Percentiles rank a stretch among this genome's conserved stretches.
phyloP scores from a whole-genome alignment of 2,888 invertebrate genomes.

The Callosobruchus maculatus region DNA sequence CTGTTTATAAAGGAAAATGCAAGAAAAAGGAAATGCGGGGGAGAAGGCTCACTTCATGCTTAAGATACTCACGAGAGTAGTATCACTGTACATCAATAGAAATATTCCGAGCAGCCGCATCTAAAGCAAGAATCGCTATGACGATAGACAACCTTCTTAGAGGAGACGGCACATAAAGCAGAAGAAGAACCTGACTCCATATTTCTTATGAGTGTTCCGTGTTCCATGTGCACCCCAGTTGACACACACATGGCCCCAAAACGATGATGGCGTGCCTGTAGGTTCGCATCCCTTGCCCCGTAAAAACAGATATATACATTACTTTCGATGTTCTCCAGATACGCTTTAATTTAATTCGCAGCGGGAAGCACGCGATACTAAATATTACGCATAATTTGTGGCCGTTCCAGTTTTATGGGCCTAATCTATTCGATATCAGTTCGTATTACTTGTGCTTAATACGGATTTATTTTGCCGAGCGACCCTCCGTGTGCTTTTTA shows the following conservation, averaged over 20 bases:
- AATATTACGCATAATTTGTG: constrained; percentile 46
- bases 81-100: no score
- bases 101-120: no score
- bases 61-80: no score
- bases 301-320: constrained; percentile 41
- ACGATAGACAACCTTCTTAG: no score
- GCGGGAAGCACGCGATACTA: constrained; percentile 45
- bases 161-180: no score
- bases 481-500: constrained; percentile 3
- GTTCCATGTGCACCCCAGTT: not conserved
- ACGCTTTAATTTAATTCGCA: constrained; percentile 47
- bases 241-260: constrained; percentile 42
- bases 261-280: not conserved
- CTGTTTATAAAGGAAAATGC: no score
- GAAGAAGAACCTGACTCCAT: no score
- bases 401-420: constrained; percentile 41
- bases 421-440: constrained; percentile 33
- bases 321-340: constrained; percentile 49
- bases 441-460: constrained; percentile 29
- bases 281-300: not conserved
- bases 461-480: constrained; percentile 25
- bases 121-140: no score
- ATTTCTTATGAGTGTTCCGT: no score
- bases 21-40: no score
- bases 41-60: no score